phyloP scores from a whole-genome alignment of 1,140 invertebrate species.

The Aphis craccivora region DNA sequence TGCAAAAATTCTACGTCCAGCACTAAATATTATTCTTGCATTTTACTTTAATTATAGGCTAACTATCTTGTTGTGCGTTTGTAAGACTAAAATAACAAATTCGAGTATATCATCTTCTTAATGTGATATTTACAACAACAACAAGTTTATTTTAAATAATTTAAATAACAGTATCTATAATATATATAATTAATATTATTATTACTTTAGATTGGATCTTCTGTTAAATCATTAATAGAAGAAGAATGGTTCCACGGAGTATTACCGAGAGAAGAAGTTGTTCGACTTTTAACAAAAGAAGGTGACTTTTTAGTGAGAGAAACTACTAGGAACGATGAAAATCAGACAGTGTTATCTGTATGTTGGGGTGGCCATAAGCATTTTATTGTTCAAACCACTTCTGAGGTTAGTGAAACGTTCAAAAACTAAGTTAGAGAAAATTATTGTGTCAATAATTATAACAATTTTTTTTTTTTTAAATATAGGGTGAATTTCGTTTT shows the following conservation, averaged over 20 bases:
- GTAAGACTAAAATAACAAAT: background rate
- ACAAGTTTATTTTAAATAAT: background rate
- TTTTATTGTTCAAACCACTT: slow-evolving; percentile 95
- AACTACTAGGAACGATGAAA: slow-evolving; percentile 90
- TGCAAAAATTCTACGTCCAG: background rate
- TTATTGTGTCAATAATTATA: slow-evolving; percentile 33
- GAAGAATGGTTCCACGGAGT: slow-evolving; percentile 99
- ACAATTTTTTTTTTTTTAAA: slow-evolving; percentile 58
- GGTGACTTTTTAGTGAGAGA: slow-evolving; percentile 95
- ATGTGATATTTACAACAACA: background rate
- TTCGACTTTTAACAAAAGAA: slow-evolving; percentile 83
- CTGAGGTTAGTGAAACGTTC: slow-evolving; percentile 71
- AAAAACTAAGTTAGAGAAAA: background rate
- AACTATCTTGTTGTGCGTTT: background rate
- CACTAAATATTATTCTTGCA: background rate
- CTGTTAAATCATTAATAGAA: slow-evolving; percentile 71
- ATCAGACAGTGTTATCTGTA: slow-evolving; percentile 92
- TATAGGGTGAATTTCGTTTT: slow-evolving; percentile 87
- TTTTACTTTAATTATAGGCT: background rate
- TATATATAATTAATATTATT: background rate
- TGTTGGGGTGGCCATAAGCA: slow-evolving; percentile 92
- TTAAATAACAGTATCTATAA: background rate
- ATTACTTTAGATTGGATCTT: slow-evolving; percentile 60
- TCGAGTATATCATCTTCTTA: background rate
- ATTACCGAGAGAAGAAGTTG: slow-evolving; percentile 93